Evolutionary conservation across 1,140 invertebrate species (phyloP), one percentile per base, ranked within the genome.

Genomic region (Drosophila athabasca): DNA sequence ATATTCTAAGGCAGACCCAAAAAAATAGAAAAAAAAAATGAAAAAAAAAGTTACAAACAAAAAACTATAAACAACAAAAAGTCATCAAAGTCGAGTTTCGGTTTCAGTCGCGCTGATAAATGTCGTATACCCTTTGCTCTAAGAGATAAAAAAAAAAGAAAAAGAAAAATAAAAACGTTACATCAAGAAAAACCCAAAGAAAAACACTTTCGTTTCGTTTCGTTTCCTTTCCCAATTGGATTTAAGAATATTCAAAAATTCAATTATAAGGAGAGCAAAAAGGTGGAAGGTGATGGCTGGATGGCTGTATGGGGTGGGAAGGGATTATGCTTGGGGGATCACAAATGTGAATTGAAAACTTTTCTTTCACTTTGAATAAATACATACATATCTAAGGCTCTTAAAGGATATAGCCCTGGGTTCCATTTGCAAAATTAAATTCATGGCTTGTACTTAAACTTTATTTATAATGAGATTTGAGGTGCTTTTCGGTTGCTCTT

Each of bases 1-100:
- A 83, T 69, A 82, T 79, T 79, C 82, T 69, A 88, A 83, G 64
- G 75, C 79, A 64, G 70, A 82, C 60, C 71, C 80, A 72, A 84
- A 80, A 80, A 60, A 44, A 67, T 3, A 54, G 57, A 60, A 8
- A 58, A 59, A 45, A 50, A 50, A 44, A 8, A 53, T 54, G 35
- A 50, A 50, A 44, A 55, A 46, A 17, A 58, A 60, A 62, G 52
- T 67, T 76, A 58, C 73, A 70, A 71, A 78, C 57, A 55, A 61
- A 77, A 72, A 72, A 79, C 62, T 68, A 76, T 68, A 73, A 87
- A 66, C 64, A 76, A 82, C 64, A 65, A 64, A 77, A 70, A 84
- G 54, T 67, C 60, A 76, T 76, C 75, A 76, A 77, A 76, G 71
- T 75, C 67, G 73, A 65, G 70, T 73, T 62, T 62, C 61, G 57